Evolutionary conservation across 2,888 invertebrate genomes (phyloP), one percentile per base, ranked within the genome.

Genomic region (Aphodius sticticus): DNA sequence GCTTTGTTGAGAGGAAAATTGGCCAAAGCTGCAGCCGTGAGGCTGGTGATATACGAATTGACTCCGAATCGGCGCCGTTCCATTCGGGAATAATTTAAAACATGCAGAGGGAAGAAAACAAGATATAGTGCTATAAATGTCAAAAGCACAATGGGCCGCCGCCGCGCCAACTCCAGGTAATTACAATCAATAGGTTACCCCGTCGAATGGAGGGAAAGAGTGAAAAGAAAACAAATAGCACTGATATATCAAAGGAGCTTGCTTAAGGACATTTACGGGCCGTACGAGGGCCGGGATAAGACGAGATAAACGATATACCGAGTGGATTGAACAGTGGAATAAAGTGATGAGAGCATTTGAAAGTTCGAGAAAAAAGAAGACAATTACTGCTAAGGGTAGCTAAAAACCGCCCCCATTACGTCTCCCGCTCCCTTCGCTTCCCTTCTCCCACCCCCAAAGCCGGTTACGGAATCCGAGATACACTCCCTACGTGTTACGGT

Each of bases 301-400:
- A 87, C 86, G 87, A 87, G 53, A 87, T 87, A 87, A 87, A 87
- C 86, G 86, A 86, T 85, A 87, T 85, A 86, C 84, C 86, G 87
- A 87, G 86, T 88, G 86, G 86, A 87, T 87, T 87, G 87, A 87
- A 86, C 86, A 85, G 84, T 86, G 84, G 86, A 87, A 87, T 87
- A 86, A 87, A 88, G 87, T 87, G 88, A 88, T 87, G 87, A 86
- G 86, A 85, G 86, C 86, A 86, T 87, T 87, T 87, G 85, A 86
- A 87, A 87, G 84, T 36, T 74, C 74, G 74, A 37, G 85, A 53
- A 86, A 82, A 84, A 85, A 84, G 85, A 86, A 86, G 85, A 86
- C 87, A 87, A 87, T 87, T 87, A 87, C 86, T 82, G 83, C 82
- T 83, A 84, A 85, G 85, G 83, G 82, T 82, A 84, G 85, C 85